These are phyloP conservation scores for Euwallacea fornicatus DNA, from an alignment of 1,140 invertebrate species.

Conservation along the genomic window DNA sequence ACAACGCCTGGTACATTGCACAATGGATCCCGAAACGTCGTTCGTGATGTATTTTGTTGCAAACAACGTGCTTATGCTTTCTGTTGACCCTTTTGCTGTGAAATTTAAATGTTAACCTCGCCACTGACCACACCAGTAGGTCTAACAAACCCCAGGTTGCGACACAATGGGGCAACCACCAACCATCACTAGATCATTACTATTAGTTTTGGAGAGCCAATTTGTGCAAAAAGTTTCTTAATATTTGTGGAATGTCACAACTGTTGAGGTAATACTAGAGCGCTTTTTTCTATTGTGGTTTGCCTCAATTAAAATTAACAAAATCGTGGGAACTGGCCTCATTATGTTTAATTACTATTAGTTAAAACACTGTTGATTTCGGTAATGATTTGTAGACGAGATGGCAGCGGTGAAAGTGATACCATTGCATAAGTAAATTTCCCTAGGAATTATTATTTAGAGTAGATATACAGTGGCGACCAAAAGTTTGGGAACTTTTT, in stretches of 20 bases:
- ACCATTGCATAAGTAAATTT: too few species aligned
- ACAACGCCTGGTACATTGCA: constrained; percentile 8
- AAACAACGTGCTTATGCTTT: constrained; percentile 1
- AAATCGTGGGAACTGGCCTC: background rate
- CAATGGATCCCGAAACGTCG: constrained; percentile 9
- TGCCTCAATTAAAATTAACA: background rate
- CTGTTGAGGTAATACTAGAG: background rate
- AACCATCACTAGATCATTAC: too few species aligned
- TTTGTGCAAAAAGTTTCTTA: background rate
- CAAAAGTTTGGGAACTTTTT: too few species aligned
- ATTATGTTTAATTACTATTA: background rate
- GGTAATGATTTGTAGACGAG: too few species aligned
- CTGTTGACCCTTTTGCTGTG: background rate
- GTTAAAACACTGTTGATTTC: too few species aligned
- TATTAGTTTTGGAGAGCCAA: too few species aligned
- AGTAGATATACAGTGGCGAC: too few species aligned
- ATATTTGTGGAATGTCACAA: constrained; percentile 4
- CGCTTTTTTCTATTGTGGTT: too few species aligned
- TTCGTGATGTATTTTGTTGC: constrained; percentile 1
- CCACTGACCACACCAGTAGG: background rate
- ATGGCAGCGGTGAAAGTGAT: too few species aligned
- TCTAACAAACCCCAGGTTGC: too few species aligned
- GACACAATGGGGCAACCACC: too few species aligned
- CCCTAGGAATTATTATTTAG: too few species aligned
- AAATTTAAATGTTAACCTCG: constrained; percentile 1